Evolutionary conservation across 2,888 invertebrate genomes (phyloP).

Genomic region (Protophormia terraenovae): DNA sequence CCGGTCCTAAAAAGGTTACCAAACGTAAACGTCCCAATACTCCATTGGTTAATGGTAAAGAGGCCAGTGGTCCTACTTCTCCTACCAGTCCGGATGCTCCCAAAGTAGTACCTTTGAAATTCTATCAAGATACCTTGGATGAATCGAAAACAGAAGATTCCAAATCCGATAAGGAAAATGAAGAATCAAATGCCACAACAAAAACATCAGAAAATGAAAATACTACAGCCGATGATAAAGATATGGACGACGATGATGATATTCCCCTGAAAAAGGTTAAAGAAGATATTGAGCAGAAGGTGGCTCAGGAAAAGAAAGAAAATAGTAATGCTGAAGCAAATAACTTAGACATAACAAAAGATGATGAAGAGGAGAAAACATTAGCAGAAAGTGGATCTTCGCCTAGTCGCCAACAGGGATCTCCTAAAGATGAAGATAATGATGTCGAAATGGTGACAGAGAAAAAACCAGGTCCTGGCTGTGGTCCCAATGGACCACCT

Average conservation of each 20-base stretch:
- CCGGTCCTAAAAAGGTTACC: constrained; percentile 87
- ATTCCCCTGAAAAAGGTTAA: constrained; percentile 80
- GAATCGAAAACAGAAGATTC: constrained; percentile 79
- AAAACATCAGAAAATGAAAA: constrained; percentile 60
- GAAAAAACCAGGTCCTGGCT: constrained; percentile 79
- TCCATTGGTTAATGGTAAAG: constrained; percentile 83
- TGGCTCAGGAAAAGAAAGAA: constrained; percentile 74
- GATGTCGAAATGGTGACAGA: constrained; percentile 72
- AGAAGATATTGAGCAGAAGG: constrained; percentile 80
- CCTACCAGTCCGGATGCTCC: constrained; percentile 82
- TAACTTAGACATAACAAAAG: constrained; percentile 27
- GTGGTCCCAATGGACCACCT: constrained; percentile 85
- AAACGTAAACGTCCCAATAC: constrained; percentile 90
- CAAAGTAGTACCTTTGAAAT: constrained; percentile 86
- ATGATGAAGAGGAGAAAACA: constrained; percentile 63
- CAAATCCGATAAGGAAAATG: constrained; percentile 72
- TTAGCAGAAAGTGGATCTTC: neutral
- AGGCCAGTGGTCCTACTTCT: constrained; percentile 83
- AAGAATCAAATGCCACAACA: constrained; percentile 61
- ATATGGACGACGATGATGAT: constrained; percentile 79
- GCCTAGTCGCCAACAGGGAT: neutral
- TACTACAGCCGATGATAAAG: constrained; percentile 55
- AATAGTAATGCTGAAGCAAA: constrained; percentile 17
- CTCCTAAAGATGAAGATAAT: constrained; percentile 70
- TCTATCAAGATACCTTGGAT: constrained; percentile 96